Evolutionary conservation across 2,113 vertebrate species (phyloP).

Genomic region (Psittacula cyanocephala): DNA sequence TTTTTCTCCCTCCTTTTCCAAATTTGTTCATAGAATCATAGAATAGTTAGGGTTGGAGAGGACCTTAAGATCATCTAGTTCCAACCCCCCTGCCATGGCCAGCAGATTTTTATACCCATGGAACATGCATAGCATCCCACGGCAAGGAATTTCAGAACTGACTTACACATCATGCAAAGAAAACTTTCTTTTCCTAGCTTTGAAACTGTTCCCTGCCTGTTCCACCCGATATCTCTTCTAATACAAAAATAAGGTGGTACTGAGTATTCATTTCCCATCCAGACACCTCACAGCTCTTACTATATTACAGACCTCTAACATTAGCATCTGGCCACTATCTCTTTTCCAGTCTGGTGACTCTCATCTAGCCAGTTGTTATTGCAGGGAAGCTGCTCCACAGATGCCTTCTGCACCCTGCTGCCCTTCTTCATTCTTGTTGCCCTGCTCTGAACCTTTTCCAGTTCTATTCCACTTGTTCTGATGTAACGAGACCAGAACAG

Average conservation of each 20-base stretch:
- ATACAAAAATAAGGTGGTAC: not conserved
- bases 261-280: not conserved
- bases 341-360: not conserved
- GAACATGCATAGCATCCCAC: not conserved
- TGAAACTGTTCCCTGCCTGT: not conserved
- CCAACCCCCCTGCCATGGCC: too few relatives aligned
- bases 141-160: not conserved
- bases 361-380: not conserved
- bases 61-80: too few relatives aligned
- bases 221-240: not conserved
- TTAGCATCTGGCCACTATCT: not conserved
- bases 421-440: not conserved
- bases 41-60: too few relatives aligned
- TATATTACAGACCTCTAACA: not conserved
- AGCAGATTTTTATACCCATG: not conserved
- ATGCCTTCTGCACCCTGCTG: not conserved
- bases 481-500: not conserved
- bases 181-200: not conserved
- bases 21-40: not conserved
- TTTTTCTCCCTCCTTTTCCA: not conserved
- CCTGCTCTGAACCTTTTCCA: not conserved
- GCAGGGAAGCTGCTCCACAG: accelerated
- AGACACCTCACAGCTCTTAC: not conserved
- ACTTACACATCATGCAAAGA: not conserved
- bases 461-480: not conserved